Conservation (phyloP, 2,888 invertebrate species). For the Hyppa rectilinea region DNA sequence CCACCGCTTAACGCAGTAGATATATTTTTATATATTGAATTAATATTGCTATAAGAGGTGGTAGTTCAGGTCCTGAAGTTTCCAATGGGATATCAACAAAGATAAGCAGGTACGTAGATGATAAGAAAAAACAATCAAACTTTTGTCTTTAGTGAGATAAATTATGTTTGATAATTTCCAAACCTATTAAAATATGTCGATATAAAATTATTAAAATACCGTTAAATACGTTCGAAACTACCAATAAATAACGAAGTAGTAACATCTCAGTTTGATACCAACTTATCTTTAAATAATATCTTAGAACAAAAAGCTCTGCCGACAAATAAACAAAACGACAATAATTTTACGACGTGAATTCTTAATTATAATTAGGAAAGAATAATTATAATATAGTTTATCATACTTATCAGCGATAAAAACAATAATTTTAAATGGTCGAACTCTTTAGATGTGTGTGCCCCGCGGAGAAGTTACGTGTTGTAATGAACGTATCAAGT, state of each 20-base stretch:
- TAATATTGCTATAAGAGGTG: no score
- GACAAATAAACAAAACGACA: constrained; percentile 32
- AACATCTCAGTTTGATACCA: constrained; percentile 52
- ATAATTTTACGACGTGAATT: constrained; percentile 45
- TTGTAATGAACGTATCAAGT: constrained; percentile 19
- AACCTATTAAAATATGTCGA: not conserved
- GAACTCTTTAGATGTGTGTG: constrained; percentile 14
- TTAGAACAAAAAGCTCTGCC: constrained; percentile 25
- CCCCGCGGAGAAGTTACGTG: constrained; percentile 48
- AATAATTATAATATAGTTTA: constrained; percentile 57
- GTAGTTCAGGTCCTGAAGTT: no score
- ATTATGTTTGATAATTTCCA: not conserved
- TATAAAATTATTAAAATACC: constrained; percentile 24
- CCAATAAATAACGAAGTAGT: constrained; percentile 26
- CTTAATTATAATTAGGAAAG: constrained; percentile 57
- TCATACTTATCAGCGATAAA: constrained; percentile 49
- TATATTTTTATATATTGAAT: no score
- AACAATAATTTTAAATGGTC: constrained; percentile 43
- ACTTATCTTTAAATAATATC: constrained; percentile 47
- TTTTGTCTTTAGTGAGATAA: not conserved
- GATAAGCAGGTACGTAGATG: not conserved
- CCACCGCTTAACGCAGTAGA: no score
- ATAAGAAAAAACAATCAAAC: not conserved
- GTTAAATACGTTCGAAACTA: constrained; percentile 13
- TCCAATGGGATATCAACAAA: not conserved